phyloP scores from a whole-genome alignment of 2,113 vertebrate species.

The Ciconia boyciana region DNA sequence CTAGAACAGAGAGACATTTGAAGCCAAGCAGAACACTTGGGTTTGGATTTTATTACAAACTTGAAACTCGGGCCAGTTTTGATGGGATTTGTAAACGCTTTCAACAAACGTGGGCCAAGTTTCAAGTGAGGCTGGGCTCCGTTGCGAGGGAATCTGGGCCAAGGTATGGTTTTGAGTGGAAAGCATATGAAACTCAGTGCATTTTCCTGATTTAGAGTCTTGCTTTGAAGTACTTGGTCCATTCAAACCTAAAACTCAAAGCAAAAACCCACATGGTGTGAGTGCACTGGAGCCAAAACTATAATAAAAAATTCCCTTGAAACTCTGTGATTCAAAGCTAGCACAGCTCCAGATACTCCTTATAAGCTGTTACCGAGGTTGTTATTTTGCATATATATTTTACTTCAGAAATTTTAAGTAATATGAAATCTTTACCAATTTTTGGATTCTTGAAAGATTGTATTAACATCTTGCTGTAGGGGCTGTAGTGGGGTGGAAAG shows the following conservation, averaged over 20 bases:
- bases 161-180: conserved; percentile 59
- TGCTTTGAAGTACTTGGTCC: conserved; percentile 58
- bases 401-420: not conserved
- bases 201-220: conserved; percentile 47
- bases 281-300: conserved; percentile 27
- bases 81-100: conserved; percentile 42
- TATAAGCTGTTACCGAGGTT: not conserved
- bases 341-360: not conserved
- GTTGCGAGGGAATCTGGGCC: conserved; percentile 20
- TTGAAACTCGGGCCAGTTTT: conserved; percentile 40
- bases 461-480: not conserved
- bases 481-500: not conserved
- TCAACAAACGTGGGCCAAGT: conserved; percentile 32
- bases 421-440: not conserved
- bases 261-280: conserved; percentile 51
- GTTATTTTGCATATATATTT: not conserved
- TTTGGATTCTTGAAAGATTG: not conserved
- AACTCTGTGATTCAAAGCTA: conserved; percentile 10
- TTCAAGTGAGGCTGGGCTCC: conserved; percentile 42
- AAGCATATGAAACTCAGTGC: conserved; percentile 37
- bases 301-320: conserved; percentile 32
- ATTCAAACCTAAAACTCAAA: conserved; percentile 58
- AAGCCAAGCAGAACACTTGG: conserved; percentile 44
- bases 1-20: conserved; percentile 42
- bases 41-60: conserved; percentile 55